Base-by-base conservation (phyloP, 2,888 invertebrate species). In the Thelaira solivaga region DNA sequence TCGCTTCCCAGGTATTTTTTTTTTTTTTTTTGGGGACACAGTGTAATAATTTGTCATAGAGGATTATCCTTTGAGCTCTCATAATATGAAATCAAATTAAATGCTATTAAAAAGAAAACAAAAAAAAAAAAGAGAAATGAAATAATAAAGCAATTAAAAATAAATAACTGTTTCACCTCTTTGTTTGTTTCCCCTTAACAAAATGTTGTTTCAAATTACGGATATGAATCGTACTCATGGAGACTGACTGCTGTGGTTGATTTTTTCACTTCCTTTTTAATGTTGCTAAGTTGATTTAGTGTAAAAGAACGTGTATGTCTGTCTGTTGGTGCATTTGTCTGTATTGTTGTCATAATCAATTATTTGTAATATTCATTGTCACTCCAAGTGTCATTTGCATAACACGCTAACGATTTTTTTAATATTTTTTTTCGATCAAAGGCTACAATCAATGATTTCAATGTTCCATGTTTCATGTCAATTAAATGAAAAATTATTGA, bases 381-480 rank as follows among this genome's bases (percentile, higher is more conserved):
- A 74, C 59, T 74, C 36, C 67, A 74, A 67, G 59, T 74, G 74
- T 74, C 74, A 74, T 72, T 72, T 68, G 64, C 57, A 76, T 62
- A 47, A 18, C 41, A 65, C 61, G 64, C 64, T 62, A 61, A 29
- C 51, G 47, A 62, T 36, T 24, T 68, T 57, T 68, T 53, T 61
- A 59, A 51, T 26, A 41, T 39, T 62, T 26, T 8, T 20, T 22
- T 16, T 6, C 4, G 13, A 41, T 67, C 53, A 20, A 67, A 51
- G 51, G 51, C 67, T 53, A 39, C 41, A 39, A 41, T 39, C 51
- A 59, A 45, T 53, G 36, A 67, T 36, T 74, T 61, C 34, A 36
- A 34, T 59, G 49, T 59, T 76, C 41, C 51, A 39, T 80, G 64
- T 69, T 73, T 36, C 22, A 18, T 73, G 68, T 55, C 67, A 67